Evolutionary conservation across 2,797 vertebrate genomes (phyloP).

Genomic region (Coranthus polyacanthus): DNA sequence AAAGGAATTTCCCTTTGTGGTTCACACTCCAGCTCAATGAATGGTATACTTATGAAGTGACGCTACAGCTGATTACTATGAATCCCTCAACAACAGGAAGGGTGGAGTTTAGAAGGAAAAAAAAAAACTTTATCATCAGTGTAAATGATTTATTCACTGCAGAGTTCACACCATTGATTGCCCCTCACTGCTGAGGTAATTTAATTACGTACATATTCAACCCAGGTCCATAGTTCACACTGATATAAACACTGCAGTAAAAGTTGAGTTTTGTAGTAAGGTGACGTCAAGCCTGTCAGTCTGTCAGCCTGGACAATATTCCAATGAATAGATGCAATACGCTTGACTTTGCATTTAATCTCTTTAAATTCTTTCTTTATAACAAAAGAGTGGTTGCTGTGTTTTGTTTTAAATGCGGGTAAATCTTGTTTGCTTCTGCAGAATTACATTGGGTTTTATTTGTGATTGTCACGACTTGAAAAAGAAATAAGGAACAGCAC

Average conservation of each 20-base stretch:
- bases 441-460: no score
- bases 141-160: conserved; percentile 78
- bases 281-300: conserved; percentile 54
- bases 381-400: neutral
- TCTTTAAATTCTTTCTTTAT: conserved; percentile 16
- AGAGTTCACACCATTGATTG: conserved; percentile 74
- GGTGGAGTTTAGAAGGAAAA: conserved; percentile 60
- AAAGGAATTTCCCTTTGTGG: conserved; percentile 62
- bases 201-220: conserved; percentile 65
- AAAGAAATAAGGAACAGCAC: no score
- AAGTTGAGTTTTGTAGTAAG: conserved; percentile 48
- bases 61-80: conserved; percentile 50
- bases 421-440: no score
- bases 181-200: conserved; percentile 75
- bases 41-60: conserved; percentile 31
- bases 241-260: conserved; percentile 71
- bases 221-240: conserved; percentile 69
- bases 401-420: no score
- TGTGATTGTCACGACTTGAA: no score
- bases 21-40: conserved; percentile 34
- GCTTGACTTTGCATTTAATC: conserved; percentile 8
- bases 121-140: conserved; percentile 45
- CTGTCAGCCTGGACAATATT: conserved; percentile 15
- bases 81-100: conserved; percentile 61
- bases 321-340: neutral